phyloP scores from a whole-genome alignment of 2,113 vertebrate species.

The Micronisus gabar region DNA sequence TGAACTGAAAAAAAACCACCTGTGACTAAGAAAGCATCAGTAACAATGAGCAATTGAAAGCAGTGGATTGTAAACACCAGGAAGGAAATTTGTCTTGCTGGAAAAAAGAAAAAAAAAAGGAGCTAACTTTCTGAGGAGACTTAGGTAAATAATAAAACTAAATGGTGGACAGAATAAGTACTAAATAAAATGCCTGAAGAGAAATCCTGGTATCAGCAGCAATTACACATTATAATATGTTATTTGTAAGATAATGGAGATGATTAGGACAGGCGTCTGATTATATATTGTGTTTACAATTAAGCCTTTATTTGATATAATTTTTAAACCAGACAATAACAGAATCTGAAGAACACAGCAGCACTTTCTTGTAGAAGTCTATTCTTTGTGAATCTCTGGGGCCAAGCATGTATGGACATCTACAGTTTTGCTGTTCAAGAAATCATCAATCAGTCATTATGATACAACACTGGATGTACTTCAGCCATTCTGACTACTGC shows the following conservation, averaged over 20 bases:
- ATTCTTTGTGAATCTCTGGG: neutral
- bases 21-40: neutral
- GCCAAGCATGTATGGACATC: neutral
- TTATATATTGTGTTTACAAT: conserved; percentile 10
- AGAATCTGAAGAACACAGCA: neutral
- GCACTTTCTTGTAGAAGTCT: neutral
- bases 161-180: neutral
- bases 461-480: neutral
- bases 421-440: neutral
- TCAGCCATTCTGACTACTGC: neutral
- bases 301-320: neutral
- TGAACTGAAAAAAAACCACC: neutral
- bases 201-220: neutral
- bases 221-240: neutral
- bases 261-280: neutral
- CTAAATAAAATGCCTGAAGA: neutral
- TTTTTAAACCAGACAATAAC: neutral
- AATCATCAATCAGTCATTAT: neutral
- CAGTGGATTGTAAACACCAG: neutral
- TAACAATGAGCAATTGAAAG: neutral
- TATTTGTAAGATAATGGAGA: neutral
- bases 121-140: neutral
- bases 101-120: neutral
- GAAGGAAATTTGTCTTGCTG: neutral
- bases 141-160: neutral